These are phyloP conservation scores for Zaprionus nigranus DNA, from an alignment of 1,140 invertebrate species.

Conservation along the genomic window DNA sequence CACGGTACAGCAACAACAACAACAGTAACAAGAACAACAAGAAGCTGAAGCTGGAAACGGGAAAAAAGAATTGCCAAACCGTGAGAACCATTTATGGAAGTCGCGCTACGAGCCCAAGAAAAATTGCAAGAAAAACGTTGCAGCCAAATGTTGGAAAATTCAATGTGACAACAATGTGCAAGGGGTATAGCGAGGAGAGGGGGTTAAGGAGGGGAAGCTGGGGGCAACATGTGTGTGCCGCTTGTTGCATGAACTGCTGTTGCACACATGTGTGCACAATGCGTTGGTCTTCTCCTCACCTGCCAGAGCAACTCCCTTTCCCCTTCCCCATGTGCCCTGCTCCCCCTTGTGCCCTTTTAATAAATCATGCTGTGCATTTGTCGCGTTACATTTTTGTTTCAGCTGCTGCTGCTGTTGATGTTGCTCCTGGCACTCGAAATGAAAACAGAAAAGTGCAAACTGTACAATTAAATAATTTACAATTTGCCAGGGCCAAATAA, in stretches of 20 bases:
- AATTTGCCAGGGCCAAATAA: constrained; percentile 35
- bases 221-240: constrained; percentile 36
- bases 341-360: constrained; percentile 39
- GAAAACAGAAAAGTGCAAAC: constrained; percentile 53
- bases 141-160: constrained; percentile 76
- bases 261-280: constrained; percentile 66
- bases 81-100: constrained; percentile 79
- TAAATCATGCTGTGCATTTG: constrained; percentile 76
- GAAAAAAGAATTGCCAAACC: constrained; percentile 62
- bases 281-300: constrained; percentile 42
- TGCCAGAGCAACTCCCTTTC: background rate
- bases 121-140: constrained; percentile 76
- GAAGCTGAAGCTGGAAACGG: background rate
- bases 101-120: constrained; percentile 51
- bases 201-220: background rate
- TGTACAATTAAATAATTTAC: constrained; percentile 56
- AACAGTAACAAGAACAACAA: background rate
- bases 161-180: constrained; percentile 54
- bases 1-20: constrained; percentile 15
- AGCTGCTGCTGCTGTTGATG: constrained; percentile 38
- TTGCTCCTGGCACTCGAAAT: constrained; percentile 40
- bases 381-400: constrained; percentile 60
- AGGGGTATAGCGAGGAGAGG: background rate
- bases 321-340: background rate
- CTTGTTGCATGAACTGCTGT: constrained; percentile 41